Conservation (phyloP, 2,797 vertebrate species). For the Nothura maculosa region DNA sequence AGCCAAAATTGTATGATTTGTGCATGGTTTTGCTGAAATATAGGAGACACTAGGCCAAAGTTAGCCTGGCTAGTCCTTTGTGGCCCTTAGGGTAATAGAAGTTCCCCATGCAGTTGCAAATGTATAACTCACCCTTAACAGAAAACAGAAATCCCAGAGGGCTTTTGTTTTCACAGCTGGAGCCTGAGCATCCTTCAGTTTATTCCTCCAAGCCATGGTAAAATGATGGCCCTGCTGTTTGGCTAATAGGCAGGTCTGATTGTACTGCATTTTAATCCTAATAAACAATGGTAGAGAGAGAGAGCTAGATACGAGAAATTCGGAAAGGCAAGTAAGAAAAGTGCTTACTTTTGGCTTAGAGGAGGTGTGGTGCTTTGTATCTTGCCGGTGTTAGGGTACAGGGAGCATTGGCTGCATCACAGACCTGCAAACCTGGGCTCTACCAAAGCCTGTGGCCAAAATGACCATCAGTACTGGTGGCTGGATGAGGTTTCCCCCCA, state of each 20-base stretch:
- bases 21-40: background rate
- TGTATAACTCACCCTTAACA: background rate
- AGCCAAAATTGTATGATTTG: background rate
- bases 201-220: background rate
- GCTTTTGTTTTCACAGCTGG: background rate
- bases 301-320: background rate
- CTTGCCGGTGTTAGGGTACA: fast-evolving
- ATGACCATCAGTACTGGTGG: background rate
- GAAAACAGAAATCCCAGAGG: background rate
- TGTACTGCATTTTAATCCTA: background rate
- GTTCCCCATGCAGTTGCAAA: background rate
- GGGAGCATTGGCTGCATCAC: background rate
- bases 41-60: fast-evolving
- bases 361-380: background rate
- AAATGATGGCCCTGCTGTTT: background rate
- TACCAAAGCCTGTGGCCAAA: background rate
- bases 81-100: background rate
- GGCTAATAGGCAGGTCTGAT: background rate
- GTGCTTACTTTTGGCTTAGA: background rate
- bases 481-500: background rate
- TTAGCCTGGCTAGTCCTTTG: background rate
- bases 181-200: background rate
- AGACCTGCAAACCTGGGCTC: background rate
- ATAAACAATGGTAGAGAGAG: background rate
- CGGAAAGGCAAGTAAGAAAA: background rate